phyloP scores from a whole-genome alignment of 2,888 invertebrate genomes.

The Axea sp. region DNA sequence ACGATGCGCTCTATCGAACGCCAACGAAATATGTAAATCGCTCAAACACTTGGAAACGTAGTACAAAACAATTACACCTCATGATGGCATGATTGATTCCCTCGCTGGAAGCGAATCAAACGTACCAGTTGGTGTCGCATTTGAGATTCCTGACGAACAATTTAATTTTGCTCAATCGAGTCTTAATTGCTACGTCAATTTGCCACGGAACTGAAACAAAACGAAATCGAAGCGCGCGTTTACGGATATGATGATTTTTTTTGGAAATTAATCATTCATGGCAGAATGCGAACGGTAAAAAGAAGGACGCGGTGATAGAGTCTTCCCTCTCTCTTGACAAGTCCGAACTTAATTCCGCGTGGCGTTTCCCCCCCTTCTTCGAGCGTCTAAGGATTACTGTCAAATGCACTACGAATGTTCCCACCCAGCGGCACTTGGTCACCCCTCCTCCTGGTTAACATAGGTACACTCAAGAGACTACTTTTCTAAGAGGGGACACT shows the following conservation, averaged over 20 bases:
- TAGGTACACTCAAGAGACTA: constrained; percentile 17
- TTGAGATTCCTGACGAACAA: neutral
- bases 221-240: too few relatives aligned
- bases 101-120: constrained; percentile 7
- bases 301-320: too few relatives aligned
- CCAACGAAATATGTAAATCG: constrained; percentile 42
- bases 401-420: constrained; percentile 13
- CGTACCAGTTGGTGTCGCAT: neutral
- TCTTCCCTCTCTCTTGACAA: too few relatives aligned
- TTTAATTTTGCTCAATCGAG: too few relatives aligned
- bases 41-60: constrained; percentile 18
- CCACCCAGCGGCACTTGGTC: neutral
- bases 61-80: constrained; percentile 33
- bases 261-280: too few relatives aligned
- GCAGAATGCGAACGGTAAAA: too few relatives aligned
- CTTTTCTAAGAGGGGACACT: constrained; percentile 34
- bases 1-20: constrained; percentile 22
- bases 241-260: too few relatives aligned
- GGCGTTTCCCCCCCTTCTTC: neutral
- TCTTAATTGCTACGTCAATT: too few relatives aligned
- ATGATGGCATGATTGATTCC: constrained; percentile 41
- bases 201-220: too few relatives aligned
- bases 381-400: constrained; percentile 8
- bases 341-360: constrained; percentile 25
- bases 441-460: neutral